These are phyloP conservation scores for Semaprochilodus insignis DNA, from an alignment of 2,797 vertebrate genomes.

Conservation along the genomic window DNA sequence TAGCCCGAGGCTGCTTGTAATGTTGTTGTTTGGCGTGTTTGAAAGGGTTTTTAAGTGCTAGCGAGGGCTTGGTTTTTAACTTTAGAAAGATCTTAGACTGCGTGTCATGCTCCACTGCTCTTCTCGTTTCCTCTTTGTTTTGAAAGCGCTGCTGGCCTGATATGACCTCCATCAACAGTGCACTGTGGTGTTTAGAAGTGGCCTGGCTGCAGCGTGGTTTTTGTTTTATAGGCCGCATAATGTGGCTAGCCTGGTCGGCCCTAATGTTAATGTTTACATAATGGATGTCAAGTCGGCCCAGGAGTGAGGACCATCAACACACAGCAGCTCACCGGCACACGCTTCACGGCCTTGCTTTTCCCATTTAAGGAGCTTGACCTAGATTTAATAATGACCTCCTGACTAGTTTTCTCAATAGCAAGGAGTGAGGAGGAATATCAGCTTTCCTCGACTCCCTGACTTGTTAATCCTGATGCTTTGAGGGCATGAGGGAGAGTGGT, in stretches of 20 bases:
- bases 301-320: slow-evolving; percentile 49
- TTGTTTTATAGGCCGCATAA: slow-evolving; percentile 55
- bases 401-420: slow-evolving; percentile 42
- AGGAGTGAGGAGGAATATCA: slow-evolving; percentile 33
- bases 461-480: slow-evolving; percentile 32
- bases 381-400: slow-evolving; percentile 53
- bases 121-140: slow-evolving; percentile 48
- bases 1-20: neutral
- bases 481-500: neutral
- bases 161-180: slow-evolving; percentile 42
- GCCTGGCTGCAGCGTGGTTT: slow-evolving; percentile 41
- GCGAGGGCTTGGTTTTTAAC: neutral
- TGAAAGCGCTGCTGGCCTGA: slow-evolving; percentile 33
- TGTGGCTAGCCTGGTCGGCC: slow-evolving; percentile 24
- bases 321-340: slow-evolving; percentile 39
- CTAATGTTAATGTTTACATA: slow-evolving; percentile 60
- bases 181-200: slow-evolving; percentile 35
- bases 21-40: slow-evolving; percentile 27
- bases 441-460: slow-evolving; percentile 21
- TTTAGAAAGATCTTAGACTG: slow-evolving; percentile 14
- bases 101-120: slow-evolving; percentile 27
- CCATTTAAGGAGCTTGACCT: slow-evolving; percentile 60
- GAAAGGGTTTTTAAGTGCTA: neutral
- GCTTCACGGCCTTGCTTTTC: slow-evolving; percentile 48
- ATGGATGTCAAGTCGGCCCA: slow-evolving; percentile 54